These are phyloP conservation scores for Watsonalla cultraria DNA, from an alignment of 2,888 invertebrate genomes.

Conservation along the genomic window DNA sequence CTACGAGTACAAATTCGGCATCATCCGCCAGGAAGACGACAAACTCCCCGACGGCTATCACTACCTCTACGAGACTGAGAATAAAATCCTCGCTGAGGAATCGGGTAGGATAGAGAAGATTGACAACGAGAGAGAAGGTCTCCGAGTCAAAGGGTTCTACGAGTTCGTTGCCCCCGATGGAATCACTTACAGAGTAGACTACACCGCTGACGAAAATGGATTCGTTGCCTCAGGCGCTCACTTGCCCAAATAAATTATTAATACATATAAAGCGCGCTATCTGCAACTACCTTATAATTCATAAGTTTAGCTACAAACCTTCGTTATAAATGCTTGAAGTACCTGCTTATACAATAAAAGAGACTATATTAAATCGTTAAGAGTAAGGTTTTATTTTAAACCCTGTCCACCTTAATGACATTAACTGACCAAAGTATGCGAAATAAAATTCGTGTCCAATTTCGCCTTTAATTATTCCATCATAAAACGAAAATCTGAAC, in stretches of 20 bases:
- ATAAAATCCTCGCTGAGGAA: constrained; percentile 69
- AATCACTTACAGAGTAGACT: constrained; percentile 67
- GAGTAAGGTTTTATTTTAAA: background rate
- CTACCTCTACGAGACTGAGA: constrained; percentile 69
- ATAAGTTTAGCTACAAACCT: background rate
- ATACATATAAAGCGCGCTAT: constrained; percentile 1
- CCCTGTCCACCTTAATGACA: background rate
- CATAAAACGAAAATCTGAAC: too few species aligned
- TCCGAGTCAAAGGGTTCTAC: constrained; percentile 63
- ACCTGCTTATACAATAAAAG: background rate
- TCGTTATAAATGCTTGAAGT: background rate
- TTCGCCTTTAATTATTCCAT: too few species aligned
- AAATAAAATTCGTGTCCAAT: too few species aligned
- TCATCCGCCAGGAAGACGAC: constrained; percentile 65
- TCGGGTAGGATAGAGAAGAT: constrained; percentile 55
- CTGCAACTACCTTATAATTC: background rate
- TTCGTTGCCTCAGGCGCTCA: constrained; percentile 57
- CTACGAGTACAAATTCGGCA: constrained; percentile 62
- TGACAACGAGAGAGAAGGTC: constrained; percentile 42
- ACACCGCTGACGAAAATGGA: constrained; percentile 69
- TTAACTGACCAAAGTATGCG: background rate
- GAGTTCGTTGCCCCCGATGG: constrained; percentile 66
- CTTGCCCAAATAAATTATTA: constrained; percentile 46
- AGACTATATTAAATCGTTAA: background rate
- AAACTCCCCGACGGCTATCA: constrained; percentile 60